Base-by-base conservation (phyloP, 2,797 vertebrate genomes). In the Paedocypris micromegethes region DNA sequence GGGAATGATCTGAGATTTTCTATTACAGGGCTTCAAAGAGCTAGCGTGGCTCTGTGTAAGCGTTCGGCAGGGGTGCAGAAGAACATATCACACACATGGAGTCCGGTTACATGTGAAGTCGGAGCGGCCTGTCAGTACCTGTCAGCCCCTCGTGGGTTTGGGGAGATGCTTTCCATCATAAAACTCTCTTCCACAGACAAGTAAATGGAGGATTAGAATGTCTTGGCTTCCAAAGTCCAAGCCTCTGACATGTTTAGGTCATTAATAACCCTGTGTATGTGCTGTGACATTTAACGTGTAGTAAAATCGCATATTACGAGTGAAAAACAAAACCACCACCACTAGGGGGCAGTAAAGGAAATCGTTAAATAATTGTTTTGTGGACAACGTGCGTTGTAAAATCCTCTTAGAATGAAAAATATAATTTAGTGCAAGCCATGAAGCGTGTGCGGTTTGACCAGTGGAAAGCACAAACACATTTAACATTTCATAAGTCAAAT, bases 1-100 rank as follows among this genome's bases (percentile, higher is more conserved):
- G 65, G 58, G 70, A 70, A 57, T 57, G 56, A 51, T 67, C 68
- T 69, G 53, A 38, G 55, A 62, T 42, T 61, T 55, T 71, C 74
- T 66, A 60, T 74, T 70, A 66, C 66, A 68, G 49, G n/a, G 71
- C 72, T 74, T 78, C 74, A 74, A 64, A 76, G 70, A 63, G 50
- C 39, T 57, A 58, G 53, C 64, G 60, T 64, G 59, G 46, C 58
- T 70, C 58, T 56, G 52, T 50, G 55, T 58, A 66, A 47, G 41
- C 40, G 5, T 39, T 51, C n/a, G 42, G 41, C 38, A 59, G 52
- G 52, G 54, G 47, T 40, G 41, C 6, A 0, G 37, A 23, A 51
- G 61, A 68, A 68, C 66, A 68, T 68, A 57, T 64, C 54, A 72
- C 50, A 65, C 67, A 70, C 67, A 60, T 42, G 51, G 64, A 59